Percentiles rank a stretch among this genome's conserved stretches.
These are phyloP conservation scores for Phyllostomus hastatus DNA, from an alignment of 2,113 vertebrate genomes.

Conservation along the genomic window DNA sequence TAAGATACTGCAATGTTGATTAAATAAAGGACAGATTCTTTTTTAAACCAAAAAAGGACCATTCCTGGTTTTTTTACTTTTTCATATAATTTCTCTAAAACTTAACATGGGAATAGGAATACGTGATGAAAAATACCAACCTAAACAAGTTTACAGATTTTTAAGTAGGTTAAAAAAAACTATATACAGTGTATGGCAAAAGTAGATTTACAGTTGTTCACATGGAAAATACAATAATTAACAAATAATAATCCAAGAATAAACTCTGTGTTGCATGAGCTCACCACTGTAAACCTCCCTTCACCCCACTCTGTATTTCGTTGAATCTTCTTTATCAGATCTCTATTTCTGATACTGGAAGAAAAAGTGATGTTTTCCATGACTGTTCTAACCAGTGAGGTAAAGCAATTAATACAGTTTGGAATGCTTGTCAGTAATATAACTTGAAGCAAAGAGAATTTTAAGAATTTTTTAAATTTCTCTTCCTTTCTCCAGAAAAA, in stretches of 20 bases:
- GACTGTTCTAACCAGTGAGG: not conserved
- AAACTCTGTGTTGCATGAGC: not conserved
- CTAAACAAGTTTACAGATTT: not conserved
- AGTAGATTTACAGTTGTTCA: not conserved
- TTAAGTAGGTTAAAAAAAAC: not conserved
- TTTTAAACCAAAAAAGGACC: not conserved
- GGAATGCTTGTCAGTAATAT: not conserved
- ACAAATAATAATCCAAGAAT: not conserved
- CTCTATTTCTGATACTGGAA: not conserved
- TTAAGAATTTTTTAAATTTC: not conserved
- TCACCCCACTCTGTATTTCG: not conserved
- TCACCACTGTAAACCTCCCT: not conserved
- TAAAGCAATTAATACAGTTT: not conserved
- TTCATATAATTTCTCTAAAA: not conserved
- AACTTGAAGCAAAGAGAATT: not conserved
- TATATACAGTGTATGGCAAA: not conserved
- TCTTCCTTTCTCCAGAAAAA: not conserved
- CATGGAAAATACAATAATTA: not conserved
- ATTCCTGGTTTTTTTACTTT: slow-evolving; percentile 6
- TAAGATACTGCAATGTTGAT: not conserved
- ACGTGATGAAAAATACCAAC: not conserved
- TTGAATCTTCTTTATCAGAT: not conserved
- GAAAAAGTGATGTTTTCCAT: not conserved
- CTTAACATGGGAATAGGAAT: slow-evolving; percentile 33
- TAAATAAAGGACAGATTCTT: not conserved